Evolutionary conservation across 2,888 invertebrate genomes (phyloP).

Genomic region (Bimastos eiseni): DNA sequence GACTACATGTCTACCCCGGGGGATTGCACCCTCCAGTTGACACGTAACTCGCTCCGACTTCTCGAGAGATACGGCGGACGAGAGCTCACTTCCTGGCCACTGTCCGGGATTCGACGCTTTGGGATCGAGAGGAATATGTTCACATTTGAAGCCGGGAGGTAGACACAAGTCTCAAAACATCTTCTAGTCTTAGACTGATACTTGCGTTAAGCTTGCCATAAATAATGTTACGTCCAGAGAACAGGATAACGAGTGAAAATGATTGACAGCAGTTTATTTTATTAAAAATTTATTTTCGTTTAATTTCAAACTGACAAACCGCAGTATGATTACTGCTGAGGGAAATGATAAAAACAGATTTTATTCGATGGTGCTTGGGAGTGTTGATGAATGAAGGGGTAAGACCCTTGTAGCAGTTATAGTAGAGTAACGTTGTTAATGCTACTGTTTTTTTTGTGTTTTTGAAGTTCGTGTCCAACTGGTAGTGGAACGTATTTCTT

Average conservation of each 20-base stretch:
- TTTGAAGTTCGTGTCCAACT: not conserved
- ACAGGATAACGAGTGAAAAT: too few relatives aligned
- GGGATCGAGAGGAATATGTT: constrained; percentile 8
- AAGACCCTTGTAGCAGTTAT: not conserved
- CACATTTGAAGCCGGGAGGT: not conserved
- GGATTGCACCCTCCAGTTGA: constrained; percentile 6
- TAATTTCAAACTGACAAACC: too few relatives aligned
- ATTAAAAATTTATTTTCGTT: too few relatives aligned
- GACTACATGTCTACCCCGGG: not conserved
- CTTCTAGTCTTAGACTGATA: not conserved
- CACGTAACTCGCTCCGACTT: not conserved
- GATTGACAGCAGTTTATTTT: too few relatives aligned
- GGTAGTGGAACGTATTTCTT: not conserved
- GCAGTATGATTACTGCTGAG: too few relatives aligned
- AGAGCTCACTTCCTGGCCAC: not conserved
- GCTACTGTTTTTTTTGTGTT: not conserved
- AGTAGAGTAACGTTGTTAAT: not conserved
- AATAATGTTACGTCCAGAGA: too few relatives aligned
- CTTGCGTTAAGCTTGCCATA: too few relatives aligned
- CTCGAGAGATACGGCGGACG: constrained; percentile 21
- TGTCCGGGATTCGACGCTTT: not conserved
- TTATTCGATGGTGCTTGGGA: too few relatives aligned
- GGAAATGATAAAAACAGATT: too few relatives aligned
- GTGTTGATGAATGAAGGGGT: too few relatives aligned
- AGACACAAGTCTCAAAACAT: not conserved